Evolutionary conservation across 92 coral and sea anemone genomes (phyloP).

Genomic region (Epizoanthus scotinus): DNA sequence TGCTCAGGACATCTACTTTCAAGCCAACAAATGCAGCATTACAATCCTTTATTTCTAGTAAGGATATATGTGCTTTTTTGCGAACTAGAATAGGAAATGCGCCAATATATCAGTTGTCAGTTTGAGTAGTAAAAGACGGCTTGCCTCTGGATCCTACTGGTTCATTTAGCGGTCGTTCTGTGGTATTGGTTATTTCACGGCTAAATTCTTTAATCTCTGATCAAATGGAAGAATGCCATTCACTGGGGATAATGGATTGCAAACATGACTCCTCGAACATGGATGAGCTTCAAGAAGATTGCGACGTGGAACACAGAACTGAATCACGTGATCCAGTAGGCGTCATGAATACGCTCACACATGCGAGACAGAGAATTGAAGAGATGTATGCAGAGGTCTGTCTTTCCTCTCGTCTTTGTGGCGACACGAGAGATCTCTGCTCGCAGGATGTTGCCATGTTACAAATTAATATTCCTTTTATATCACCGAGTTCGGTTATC

Average conservation of each 20-base stretch:
- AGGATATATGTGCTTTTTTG: conserved; percentile 15
- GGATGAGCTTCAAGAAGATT: neutral
- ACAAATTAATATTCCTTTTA: neutral
- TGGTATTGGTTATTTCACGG: neutral
- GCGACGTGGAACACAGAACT: neutral
- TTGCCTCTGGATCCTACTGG: neutral
- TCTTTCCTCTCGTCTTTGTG: neutral
- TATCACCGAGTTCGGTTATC: conserved; percentile 86
- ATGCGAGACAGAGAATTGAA: neutral
- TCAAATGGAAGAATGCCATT: neutral
- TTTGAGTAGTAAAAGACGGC: neutral
- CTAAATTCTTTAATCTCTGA: conserved; percentile 9
- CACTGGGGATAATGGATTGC: neutral
- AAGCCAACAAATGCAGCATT: neutral
- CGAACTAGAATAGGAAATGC: conserved; percentile 1
- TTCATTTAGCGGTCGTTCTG: neutral
- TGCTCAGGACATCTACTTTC: neutral
- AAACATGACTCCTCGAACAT: neutral
- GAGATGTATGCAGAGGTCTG: neutral
- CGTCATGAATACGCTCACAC: conserved; percentile 7
- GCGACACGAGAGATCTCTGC: neutral
- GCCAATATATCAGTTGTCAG: conserved; percentile 3
- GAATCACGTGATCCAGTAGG: neutral
- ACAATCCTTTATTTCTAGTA: neutral
- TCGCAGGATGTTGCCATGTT: too few species aligned